phyloP scores from a whole-genome alignment of 2,797 vertebrate genomes.

The Tachyglossus aculeatus region DNA sequence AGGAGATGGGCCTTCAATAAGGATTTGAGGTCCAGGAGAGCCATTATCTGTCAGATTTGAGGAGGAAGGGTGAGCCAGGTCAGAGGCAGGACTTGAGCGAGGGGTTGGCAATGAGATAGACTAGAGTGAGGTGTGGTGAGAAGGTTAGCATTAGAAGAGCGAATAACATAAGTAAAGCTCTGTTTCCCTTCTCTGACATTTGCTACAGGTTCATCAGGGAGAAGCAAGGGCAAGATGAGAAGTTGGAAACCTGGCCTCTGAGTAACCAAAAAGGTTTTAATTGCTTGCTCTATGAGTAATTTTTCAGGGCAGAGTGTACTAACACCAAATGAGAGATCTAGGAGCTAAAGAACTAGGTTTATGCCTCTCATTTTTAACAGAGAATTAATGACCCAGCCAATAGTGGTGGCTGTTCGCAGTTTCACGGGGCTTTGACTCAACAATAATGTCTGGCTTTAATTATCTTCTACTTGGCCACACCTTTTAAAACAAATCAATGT shows the following conservation, averaged over 20 bases:
- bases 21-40: no score
- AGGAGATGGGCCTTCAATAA: no score
- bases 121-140: no score
- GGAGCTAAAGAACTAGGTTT: conserved; percentile 6
- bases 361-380: conserved; percentile 4
- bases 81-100: no score
- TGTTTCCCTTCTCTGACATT: no score
- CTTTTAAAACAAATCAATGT: background rate
- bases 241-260: conserved; percentile 31
- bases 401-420: background rate
- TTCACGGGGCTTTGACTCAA: background rate
- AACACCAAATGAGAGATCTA: conserved; percentile 24
- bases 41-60: no score
- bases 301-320: background rate
- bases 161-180: no score
- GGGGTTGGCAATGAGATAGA: no score
- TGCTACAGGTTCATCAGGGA: conserved; percentile 15
- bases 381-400: background rate
- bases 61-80: no score
- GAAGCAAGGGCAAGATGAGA: background rate
- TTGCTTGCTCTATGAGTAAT: conserved; percentile 22
- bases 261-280: conserved; percentile 27
- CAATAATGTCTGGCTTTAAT: background rate
- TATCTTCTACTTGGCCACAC: background rate
- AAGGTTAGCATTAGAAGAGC: no score